A percentile compares a stretch with the other conserved stretches of the same genome.
Evolutionary conservation across 2,888 invertebrate genomes (phyloP).

Genomic region (Sycophila texana): DNA sequence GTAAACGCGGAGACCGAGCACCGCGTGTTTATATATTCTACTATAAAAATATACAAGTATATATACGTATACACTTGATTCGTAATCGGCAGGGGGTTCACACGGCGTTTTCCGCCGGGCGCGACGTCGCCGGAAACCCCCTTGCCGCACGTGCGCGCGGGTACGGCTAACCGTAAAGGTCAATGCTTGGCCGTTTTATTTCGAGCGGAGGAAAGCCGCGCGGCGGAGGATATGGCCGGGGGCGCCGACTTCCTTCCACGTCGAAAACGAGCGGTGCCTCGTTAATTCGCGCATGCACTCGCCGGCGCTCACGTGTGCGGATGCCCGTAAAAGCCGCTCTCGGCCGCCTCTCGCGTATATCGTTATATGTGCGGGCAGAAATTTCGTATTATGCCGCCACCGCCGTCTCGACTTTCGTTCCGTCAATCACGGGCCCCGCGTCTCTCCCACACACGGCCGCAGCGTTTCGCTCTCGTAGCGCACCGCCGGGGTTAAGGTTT

Average conservation of each 20-base stretch:
- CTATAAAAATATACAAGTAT: background rate
- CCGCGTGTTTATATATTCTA: too few species aligned
- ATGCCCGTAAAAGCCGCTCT: background rate
- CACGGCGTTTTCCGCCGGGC: too few species aligned
- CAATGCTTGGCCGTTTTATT: conserved; percentile 22
- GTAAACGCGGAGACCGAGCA: too few species aligned
- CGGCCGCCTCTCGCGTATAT: background rate
- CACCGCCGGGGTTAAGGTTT: background rate
- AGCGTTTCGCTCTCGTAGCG: background rate
- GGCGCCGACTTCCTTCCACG: conserved; percentile 15
- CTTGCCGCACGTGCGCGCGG: background rate
- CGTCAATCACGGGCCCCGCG: conserved; percentile 15
- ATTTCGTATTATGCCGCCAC: background rate
- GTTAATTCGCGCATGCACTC: conserved; percentile 12
- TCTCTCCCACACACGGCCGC: background rate
- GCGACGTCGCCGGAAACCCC: conserved; percentile 22
- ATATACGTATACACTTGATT: conserved; percentile 13
- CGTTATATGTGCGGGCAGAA: background rate
- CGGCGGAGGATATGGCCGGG: background rate
- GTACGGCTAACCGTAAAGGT: conserved; percentile 3
- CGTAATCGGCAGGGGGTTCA: background rate
- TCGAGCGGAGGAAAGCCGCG: background rate
- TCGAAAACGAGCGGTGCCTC: background rate
- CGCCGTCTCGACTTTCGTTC: conserved; percentile 16
- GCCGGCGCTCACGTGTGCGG: background rate